phyloP scores from a whole-genome alignment of 2,888 invertebrate genomes.

The Tachina fera region DNA sequence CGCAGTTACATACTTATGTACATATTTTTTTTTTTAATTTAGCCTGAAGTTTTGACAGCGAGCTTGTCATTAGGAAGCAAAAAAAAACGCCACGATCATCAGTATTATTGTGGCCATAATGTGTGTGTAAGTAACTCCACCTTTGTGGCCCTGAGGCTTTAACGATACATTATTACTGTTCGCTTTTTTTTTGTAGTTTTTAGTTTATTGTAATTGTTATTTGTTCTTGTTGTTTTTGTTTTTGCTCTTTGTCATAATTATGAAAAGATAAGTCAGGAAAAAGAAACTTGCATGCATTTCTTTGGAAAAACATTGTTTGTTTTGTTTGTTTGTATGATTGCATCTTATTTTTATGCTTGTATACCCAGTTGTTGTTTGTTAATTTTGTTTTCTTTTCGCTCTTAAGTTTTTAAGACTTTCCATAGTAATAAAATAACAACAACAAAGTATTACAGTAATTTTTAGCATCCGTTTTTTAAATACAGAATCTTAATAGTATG shows the following conservation, averaged over 20 bases:
- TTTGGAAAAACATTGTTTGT: conserved; percentile 57
- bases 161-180: neutral
- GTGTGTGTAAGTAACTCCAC: conserved; percentile 30
- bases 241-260: conserved; percentile 23
- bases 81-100: neutral
- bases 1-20: too few species aligned
- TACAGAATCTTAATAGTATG: conserved; percentile 1
- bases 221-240: conserved; percentile 13
- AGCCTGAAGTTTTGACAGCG: neutral
- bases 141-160: conserved; percentile 55
- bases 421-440: conserved; percentile 7
- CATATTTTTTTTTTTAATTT: neutral
- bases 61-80: conserved; percentile 15
- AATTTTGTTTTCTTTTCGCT: neutral
- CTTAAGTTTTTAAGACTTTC: conserved; percentile 18
- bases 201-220: conserved; percentile 10
- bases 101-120: conserved; percentile 5
- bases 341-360: conserved; percentile 30
- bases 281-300: conserved; percentile 56
- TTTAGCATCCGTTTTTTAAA: conserved; percentile 54
- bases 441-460: conserved; percentile 49
- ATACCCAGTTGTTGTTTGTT: conserved; percentile 5
- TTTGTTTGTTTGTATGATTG: neutral
- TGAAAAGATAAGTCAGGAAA: conserved; percentile 21
- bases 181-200: conserved; percentile 14